Evolutionary conservation across 2,113 vertebrate genomes (phyloP).

Genomic region (Phalacrocorax carbo): DNA sequence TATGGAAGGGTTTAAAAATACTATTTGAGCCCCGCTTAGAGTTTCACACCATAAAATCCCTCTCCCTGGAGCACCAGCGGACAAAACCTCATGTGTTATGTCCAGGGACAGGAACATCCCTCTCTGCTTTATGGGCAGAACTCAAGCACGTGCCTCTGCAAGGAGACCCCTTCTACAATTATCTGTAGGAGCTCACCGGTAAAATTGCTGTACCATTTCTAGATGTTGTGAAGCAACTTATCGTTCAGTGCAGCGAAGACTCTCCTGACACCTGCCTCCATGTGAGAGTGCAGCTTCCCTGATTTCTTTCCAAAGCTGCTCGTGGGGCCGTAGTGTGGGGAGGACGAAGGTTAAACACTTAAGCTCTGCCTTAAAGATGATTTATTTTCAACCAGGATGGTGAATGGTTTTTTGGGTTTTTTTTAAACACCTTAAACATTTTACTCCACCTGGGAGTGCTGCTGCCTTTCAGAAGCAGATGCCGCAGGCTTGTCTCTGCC

Average conservation of each 20-base stretch:
- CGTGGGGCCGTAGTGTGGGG: neutral
- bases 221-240: neutral
- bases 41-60: neutral
- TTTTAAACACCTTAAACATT: neutral
- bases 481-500: neutral
- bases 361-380: neutral
- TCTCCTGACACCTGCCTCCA: neutral
- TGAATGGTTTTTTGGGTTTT: neutral
- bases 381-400: neutral
- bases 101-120: neutral
- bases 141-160: neutral
- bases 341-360: neutral
- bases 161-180: neutral
- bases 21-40: neutral
- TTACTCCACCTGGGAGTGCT: neutral
- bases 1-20: neutral
- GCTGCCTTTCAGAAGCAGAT: neutral
- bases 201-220: neutral
- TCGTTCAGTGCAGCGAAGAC: accelerated
- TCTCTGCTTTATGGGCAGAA: neutral
- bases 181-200: accelerated
- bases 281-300: neutral
- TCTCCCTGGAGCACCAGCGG: neutral
- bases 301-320: neutral
- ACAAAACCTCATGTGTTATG: neutral